A percentile compares a stretch with the other conserved stretches of the same genome.
Conservation (phyloP, 2,888 invertebrate genomes). For the Napeogenes inachia region DNA sequence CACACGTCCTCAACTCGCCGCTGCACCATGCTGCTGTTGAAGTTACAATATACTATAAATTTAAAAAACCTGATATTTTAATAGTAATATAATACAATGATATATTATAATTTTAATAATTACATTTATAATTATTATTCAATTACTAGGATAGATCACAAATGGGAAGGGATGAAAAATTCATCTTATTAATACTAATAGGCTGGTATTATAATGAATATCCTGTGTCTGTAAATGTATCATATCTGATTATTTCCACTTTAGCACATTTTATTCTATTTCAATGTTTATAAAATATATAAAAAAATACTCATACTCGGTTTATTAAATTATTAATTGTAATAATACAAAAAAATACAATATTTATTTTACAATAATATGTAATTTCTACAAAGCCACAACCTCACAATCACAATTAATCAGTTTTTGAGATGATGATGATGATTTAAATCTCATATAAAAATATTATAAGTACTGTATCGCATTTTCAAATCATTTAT, state of each 20-base stretch:
- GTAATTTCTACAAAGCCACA: too few species aligned
- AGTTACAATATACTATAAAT: not conserved
- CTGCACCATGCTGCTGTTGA: slow-evolving; percentile 14
- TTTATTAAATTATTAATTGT: too few species aligned
- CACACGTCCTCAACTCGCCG: slow-evolving; percentile 18
- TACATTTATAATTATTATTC: not conserved
- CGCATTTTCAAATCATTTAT: too few species aligned
- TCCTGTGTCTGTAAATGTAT: slow-evolving; percentile 3
- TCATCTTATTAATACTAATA: slow-evolving; percentile 25
- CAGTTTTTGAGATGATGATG: too few species aligned
- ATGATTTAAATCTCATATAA: too few species aligned
- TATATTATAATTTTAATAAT: not conserved
- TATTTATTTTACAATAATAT: too few species aligned
- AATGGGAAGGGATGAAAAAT: slow-evolving; percentile 21
- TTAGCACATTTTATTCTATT: too few species aligned
- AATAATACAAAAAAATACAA: too few species aligned
- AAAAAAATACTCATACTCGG: too few species aligned
- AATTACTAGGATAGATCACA: slow-evolving; percentile 22
- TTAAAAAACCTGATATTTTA: not conserved
- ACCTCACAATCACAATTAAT: too few species aligned
- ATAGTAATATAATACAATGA: not conserved
- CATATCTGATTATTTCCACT: slow-evolving; percentile 8
- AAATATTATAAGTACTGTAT: too few species aligned
- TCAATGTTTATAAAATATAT: too few species aligned
- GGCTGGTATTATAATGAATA: slow-evolving; percentile 16